A percentile compares a stretch with the other conserved stretches of the same genome.
phyloP scores from a whole-genome alignment of 2,797 vertebrate species.

The Pseudochirops corinnae region DNA sequence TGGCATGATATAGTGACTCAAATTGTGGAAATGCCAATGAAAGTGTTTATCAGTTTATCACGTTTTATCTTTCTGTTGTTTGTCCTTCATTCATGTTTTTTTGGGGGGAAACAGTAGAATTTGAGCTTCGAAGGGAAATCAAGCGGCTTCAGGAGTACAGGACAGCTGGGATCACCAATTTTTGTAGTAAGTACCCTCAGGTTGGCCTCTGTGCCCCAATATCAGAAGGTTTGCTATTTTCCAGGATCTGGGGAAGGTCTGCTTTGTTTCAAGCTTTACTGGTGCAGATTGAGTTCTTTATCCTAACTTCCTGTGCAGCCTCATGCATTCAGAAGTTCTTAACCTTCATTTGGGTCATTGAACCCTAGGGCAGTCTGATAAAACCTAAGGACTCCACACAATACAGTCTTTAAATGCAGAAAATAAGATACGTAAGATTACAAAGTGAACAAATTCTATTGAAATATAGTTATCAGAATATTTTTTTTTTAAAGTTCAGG shows the following conservation, averaged over 20 bases:
- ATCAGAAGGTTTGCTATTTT: background rate
- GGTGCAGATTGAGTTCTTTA: slow-evolving; percentile 48
- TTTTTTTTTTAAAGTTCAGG: background rate
- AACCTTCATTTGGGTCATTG: slow-evolving; percentile 28
- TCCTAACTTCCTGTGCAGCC: slow-evolving; percentile 40
- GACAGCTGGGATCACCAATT: slow-evolving; percentile 95
- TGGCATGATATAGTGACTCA: slow-evolving; percentile 42
- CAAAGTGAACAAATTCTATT: background rate
- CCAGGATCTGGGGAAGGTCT: background rate
- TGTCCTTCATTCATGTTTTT: slow-evolving; percentile 38
- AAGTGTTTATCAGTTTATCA: background rate
- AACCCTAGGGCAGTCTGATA: background rate
- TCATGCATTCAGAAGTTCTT: slow-evolving; percentile 31
- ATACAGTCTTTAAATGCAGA: background rate
- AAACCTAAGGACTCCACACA: background rate
- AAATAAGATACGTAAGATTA: background rate
- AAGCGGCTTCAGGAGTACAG: slow-evolving; percentile 95
- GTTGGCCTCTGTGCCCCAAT: background rate
- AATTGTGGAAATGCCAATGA: slow-evolving; percentile 3
- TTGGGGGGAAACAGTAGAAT: slow-evolving; percentile 91
- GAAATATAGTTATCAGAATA: background rate
- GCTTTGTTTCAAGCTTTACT: slow-evolving; percentile 33
- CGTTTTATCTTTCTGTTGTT: slow-evolving; percentile 52
- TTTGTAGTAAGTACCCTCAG: slow-evolving; percentile 93
- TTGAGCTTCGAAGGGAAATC: slow-evolving; percentile 96